Conservation (phyloP, 2,888 invertebrate species). For the Pantelozetes paolii region DNA sequence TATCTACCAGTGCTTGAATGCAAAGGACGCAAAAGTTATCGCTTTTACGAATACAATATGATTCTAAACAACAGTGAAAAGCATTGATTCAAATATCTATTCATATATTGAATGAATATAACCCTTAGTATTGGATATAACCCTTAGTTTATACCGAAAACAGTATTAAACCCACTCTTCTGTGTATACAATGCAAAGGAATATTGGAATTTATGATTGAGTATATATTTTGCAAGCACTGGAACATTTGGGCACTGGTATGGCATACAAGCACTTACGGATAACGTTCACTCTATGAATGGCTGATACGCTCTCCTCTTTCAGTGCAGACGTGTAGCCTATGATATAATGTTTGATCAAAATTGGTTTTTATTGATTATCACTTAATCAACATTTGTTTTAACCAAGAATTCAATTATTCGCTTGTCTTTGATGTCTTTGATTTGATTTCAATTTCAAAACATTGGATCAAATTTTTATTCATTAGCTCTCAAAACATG, state of each 20-base stretch:
- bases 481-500: neutral
- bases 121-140: neutral
- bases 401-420: constrained; percentile 14
- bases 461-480: neutral
- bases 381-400: constrained; percentile 26
- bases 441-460: neutral
- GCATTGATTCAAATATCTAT: constrained; percentile 34
- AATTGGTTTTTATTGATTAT: constrained; percentile 27
- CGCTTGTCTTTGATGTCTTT: neutral
- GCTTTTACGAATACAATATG: constrained; percentile 37
- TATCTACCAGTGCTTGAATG: neutral
- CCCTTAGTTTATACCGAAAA: neutral
- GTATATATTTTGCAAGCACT: neutral
- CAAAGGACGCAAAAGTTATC: constrained; percentile 31
- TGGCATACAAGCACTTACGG: constrained; percentile 44
- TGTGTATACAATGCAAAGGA: no score
- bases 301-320: constrained; percentile 45
- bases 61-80: constrained; percentile 12
- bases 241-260: neutral
- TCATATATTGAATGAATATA: neutral
- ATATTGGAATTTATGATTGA: no score
- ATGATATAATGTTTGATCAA: neutral
- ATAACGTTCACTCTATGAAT: constrained; percentile 46
- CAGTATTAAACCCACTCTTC: neutral
- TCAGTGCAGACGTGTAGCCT: constrained; percentile 25